A percentile compares a stretch with the other conserved stretches of the same genome.
These are phyloP conservation scores for Macropodus opercularis DNA, from an alignment of 2,797 vertebrate species.

Conservation along the genomic window DNA sequence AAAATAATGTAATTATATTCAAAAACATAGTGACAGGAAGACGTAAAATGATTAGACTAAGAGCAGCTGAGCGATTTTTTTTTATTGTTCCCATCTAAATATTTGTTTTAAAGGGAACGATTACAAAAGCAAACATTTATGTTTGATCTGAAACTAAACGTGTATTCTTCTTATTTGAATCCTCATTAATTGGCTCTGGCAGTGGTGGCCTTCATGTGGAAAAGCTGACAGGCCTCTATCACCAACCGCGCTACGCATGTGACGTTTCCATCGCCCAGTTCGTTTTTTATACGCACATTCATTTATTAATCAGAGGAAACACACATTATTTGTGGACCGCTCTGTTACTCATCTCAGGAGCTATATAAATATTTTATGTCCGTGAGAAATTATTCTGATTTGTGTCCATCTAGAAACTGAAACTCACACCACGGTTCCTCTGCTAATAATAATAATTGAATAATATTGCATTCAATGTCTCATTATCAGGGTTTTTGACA, in stretches of 20 bases:
- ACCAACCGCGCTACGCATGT: neutral
- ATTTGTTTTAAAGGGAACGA: neutral
- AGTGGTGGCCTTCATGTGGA: neutral
- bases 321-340: neutral
- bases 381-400: neutral
- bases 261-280: neutral
- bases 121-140: rapidly evolving
- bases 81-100: neutral
- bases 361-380: neutral
- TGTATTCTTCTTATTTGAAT: neutral
- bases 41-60: neutral
- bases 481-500: neutral
- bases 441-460: neutral
- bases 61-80: neutral
- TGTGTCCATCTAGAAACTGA: neutral
- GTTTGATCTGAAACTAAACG: neutral
- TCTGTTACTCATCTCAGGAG: neutral
- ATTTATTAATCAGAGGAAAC: neutral
- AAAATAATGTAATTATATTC: neutral
- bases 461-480: neutral
- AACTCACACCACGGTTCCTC: neutral
- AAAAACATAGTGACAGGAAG: neutral
- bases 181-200: neutral
- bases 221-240: neutral
- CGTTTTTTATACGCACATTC: neutral